Evolutionary conservation across 2,113 vertebrate species (phyloP), one percentile per base, ranked within the genome.

Genomic region (Bufo gargarizans): DNA sequence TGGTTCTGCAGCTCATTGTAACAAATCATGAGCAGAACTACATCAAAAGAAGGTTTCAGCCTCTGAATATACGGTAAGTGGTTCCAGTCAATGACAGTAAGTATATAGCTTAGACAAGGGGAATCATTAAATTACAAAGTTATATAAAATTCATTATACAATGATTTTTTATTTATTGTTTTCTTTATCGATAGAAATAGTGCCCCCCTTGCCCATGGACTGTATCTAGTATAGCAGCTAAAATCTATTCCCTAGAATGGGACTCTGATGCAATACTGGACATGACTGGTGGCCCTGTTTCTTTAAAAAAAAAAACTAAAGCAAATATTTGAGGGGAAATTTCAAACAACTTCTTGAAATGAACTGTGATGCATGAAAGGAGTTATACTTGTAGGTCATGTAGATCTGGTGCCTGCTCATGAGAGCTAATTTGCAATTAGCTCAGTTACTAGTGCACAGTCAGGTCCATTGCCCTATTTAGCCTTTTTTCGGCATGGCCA

Each of bases 401-500:
- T 50, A 76, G 47, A 19, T 76, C 72, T 50, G 19, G 4, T 50
- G 3, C 20, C 77, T 78, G 77, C 77, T n/a, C 77, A 55, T 56
- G 77, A 50, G 77, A 55, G 22, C 19, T 55, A n/a, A 58, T 56
- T 58, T 58, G 22, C 22, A 58, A 59, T 80, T 20, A 33, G 22
- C 55, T 80, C n/a, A 55, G 49, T 59, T 5, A 58, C 55, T 59
- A 33, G 55, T 53, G n/a, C 22, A 12, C 22, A 12, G n/a, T 43
- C n/a, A 7, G 77, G 55, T n/a, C 13, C n/a, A 1, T 13, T 14
- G 20, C 8, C 77, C 53, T 4, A 16, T 58, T 80, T 80, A 22
- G 77, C 77, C 55, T 33, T 80, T 22, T 88, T 72, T 91, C 72
- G 65, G 20, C 82, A 63, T 85, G 82, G 43, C 80, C 22, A 90